These are phyloP conservation scores for Acrobasis consociella DNA, from an alignment of 2,888 invertebrate species.

Conservation along the genomic window DNA sequence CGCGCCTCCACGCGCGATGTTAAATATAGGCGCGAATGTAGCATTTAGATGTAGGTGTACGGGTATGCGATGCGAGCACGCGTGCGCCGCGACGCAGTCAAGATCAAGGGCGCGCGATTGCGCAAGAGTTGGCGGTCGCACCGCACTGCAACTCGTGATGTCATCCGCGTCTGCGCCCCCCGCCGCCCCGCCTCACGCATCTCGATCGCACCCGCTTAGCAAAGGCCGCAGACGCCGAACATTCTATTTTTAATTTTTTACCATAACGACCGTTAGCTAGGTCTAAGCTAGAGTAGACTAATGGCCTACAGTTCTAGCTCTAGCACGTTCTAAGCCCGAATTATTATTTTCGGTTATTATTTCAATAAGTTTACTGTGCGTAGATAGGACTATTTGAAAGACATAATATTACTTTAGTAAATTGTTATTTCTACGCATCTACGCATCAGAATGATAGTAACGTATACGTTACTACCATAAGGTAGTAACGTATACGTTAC, in stretches of 20 bases:
- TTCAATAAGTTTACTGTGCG: too few relatives aligned
- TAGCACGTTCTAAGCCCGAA: slow-evolving; percentile 3
- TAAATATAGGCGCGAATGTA: slow-evolving; percentile 72
- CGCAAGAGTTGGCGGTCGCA: slow-evolving; percentile 80
- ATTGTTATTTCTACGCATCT: too few relatives aligned
- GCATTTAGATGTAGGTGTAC: slow-evolving; percentile 61
- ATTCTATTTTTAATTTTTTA: slow-evolving; percentile 69
- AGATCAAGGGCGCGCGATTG: slow-evolving; percentile 82
- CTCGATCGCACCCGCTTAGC: slow-evolving; percentile 46
- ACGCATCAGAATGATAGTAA: too few relatives aligned
- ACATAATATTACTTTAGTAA: too few relatives aligned
- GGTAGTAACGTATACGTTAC: too few relatives aligned
- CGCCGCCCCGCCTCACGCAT: slow-evolving; percentile 46
- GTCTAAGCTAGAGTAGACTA: slow-evolving; percentile 22
- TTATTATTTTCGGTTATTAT: background rate
- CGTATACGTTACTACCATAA: too few relatives aligned
- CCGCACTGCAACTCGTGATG: slow-evolving; percentile 76
- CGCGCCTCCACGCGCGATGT: slow-evolving; percentile 71
- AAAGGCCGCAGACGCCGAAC: slow-evolving; percentile 73
- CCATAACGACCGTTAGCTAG: slow-evolving; percentile 32
- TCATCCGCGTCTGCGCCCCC: slow-evolving; percentile 69
- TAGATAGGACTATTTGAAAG: too few relatives aligned
- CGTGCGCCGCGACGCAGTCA: slow-evolving; percentile 81
- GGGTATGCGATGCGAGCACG: slow-evolving; percentile 73
- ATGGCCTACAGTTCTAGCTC: slow-evolving; percentile 22